A percentile compares a stretch with the other conserved stretches of the same genome.
These are phyloP conservation scores for Galendromus occidentalis DNA, from an alignment of 1,140 invertebrate species.

Conservation along the genomic window DNA sequence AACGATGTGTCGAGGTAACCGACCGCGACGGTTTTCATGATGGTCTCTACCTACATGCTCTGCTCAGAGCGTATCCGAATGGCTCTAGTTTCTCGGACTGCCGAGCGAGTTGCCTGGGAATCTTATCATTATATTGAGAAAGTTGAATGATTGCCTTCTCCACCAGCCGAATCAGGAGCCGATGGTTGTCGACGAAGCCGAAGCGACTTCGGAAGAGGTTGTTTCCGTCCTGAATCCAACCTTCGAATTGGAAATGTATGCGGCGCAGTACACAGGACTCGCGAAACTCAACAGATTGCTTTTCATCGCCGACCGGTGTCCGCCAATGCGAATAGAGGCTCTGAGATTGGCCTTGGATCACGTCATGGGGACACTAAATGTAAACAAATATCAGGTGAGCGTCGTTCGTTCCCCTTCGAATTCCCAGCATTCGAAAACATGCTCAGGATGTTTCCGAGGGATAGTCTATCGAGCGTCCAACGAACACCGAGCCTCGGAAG, in stretches of 20 bases:
- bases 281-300: slow-evolving; percentile 72
- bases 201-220: background rate
- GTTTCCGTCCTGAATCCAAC: slow-evolving; percentile 17
- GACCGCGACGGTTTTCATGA: too few species aligned
- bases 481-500: too few species aligned
- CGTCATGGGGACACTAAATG: slow-evolving; percentile 85
- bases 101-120: too few species aligned
- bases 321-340: slow-evolving; percentile 63
- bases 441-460: too few species aligned
- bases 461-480: too few species aligned
- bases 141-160: too few species aligned
- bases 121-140: too few species aligned
- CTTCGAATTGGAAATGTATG: slow-evolving; percentile 70
- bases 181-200: slow-evolving; percentile 68
- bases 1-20: too few species aligned
- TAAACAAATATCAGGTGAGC: slow-evolving; percentile 54
- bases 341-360: slow-evolving; percentile 82
- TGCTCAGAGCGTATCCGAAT: too few species aligned
- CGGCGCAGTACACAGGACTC: slow-evolving; percentile 69
- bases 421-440: too few species aligned
- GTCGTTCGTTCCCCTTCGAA: background rate
- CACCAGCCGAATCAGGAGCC: slow-evolving; percentile 40
- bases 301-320: slow-evolving; percentile 89
- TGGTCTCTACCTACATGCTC: too few species aligned
- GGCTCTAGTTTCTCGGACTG: too few species aligned